These are phyloP conservation scores for Monopis laevigella DNA, from an alignment of 2,888 invertebrate species.

Conservation along the genomic window DNA sequence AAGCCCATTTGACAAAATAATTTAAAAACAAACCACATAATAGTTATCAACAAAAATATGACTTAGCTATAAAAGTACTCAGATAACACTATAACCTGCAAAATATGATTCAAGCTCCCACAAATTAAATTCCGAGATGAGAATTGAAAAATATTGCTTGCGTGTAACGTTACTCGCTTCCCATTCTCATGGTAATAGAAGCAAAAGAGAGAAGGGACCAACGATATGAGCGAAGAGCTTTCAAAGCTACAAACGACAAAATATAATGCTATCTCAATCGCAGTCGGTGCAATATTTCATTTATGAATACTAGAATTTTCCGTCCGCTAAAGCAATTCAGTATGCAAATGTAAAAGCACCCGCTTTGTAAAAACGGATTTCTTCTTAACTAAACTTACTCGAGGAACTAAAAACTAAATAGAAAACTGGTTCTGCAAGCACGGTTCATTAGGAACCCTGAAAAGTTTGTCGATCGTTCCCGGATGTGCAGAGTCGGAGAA, in stretches of 20 bases:
- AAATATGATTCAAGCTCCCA: slow-evolving; percentile 33
- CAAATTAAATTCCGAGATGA: slow-evolving; percentile 42
- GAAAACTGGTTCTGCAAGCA: slow-evolving; percentile 19
- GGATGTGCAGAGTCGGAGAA: slow-evolving; percentile 19
- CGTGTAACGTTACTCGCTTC: slow-evolving; percentile 33
- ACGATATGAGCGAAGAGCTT: slow-evolving; percentile 6
- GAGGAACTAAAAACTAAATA: slow-evolving; percentile 35
- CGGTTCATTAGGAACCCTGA: slow-evolving; percentile 40
- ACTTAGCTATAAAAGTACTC: background rate
- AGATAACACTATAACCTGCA: slow-evolving; percentile 12
- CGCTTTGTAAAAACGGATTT: slow-evolving; percentile 23
- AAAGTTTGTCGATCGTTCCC: slow-evolving; percentile 24
- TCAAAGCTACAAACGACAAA: slow-evolving; percentile 27
- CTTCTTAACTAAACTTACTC: slow-evolving; percentile 28
- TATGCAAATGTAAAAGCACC: slow-evolving; percentile 32
- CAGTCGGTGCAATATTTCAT: slow-evolving; percentile 25
- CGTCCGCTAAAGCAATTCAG: slow-evolving; percentile 27
- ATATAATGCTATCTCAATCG: slow-evolving; percentile 28
- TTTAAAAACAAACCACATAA: no score
- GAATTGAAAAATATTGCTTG: slow-evolving; percentile 47
- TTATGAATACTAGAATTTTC: slow-evolving; percentile 19
- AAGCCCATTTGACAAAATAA: no score
- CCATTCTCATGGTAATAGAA: slow-evolving; percentile 44
- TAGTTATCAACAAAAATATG: background rate
- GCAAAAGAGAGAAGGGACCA: slow-evolving; percentile 26